Percentiles rank a stretch among this genome's conserved stretches.
Conservation (phyloP, 2,113 vertebrate genomes). For the Triplophysa dalaica region DNA sequence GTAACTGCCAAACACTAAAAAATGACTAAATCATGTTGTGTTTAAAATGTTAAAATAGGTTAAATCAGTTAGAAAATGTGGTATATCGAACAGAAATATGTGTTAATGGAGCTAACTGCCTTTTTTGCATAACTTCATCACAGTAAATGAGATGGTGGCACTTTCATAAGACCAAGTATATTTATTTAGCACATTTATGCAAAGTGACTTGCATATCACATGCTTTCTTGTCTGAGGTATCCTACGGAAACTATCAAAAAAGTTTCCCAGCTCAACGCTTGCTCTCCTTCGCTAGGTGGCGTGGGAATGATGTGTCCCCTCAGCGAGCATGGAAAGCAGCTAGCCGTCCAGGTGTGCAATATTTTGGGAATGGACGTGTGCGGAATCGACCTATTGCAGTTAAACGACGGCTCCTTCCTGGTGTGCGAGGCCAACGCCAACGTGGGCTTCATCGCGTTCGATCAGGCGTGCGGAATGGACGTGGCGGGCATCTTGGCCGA, state of each 20-base stretch:
- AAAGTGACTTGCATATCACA: no score
- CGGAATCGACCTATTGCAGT: constrained; percentile 87
- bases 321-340: constrained; percentile 86
- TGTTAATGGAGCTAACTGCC: no score
- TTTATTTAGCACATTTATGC: no score
- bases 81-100: no score
- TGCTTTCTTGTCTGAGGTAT: neutral
- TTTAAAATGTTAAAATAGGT: no score
- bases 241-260: no score
- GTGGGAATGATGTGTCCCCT: constrained; percentile 87
- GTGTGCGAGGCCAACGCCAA: constrained; percentile 92
- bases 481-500: constrained; percentile 86
- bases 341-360: constrained; percentile 88
- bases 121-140: no score
- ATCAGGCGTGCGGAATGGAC: constrained; percentile 87
- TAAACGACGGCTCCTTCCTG: constrained; percentile 85
- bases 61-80: no score
- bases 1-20: no score
- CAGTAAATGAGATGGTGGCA: no score
- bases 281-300: constrained; percentile 71
- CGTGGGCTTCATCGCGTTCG: constrained; percentile 90
- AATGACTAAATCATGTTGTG: no score
- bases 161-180: no score
- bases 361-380: constrained; percentile 92
- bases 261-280: neutral